Percentiles rank a stretch among this genome's conserved stretches.
These are phyloP conservation scores for Paralinhomoeus sp. DNA, from an alignment of 2,888 invertebrate species.

Conservation along the genomic window DNA sequence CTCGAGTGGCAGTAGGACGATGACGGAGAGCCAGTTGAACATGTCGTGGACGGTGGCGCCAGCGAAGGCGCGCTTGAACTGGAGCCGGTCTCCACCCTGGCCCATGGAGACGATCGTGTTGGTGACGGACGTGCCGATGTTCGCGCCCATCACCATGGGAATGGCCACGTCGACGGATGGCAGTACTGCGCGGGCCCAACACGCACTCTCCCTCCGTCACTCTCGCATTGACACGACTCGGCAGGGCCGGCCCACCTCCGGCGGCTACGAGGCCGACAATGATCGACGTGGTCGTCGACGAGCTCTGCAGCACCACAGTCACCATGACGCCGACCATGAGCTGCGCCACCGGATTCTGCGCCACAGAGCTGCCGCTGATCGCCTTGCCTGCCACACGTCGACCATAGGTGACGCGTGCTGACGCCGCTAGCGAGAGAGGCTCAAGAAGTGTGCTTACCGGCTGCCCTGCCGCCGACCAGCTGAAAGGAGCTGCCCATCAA, in stretches of 20 bases:
- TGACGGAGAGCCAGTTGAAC: slow-evolving; percentile 36
- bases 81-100: slow-evolving; percentile 18
- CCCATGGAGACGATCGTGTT: slow-evolving; percentile 32
- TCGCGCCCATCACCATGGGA: slow-evolving; percentile 35
- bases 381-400: no score
- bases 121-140: slow-evolving; percentile 34
- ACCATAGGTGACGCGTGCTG: no score
- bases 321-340: slow-evolving; percentile 36
- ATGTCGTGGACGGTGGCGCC: slow-evolving; percentile 37
- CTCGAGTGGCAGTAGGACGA: slow-evolving; percentile 34
- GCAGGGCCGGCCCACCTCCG: slow-evolving; percentile 14
- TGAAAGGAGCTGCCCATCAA: slow-evolving; percentile 27
- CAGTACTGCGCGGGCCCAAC: background rate
- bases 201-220: background rate
- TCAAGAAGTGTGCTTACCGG: background rate
- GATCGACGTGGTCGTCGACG: slow-evolving; percentile 33
- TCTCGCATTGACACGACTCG: background rate
- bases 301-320: slow-evolving; percentile 35
- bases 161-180: background rate
- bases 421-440: no score
- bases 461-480: slow-evolving; percentile 21
- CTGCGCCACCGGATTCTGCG: slow-evolving; percentile 34
- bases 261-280: slow-evolving; percentile 28
- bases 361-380: slow-evolving; percentile 10
- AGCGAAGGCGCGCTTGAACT: slow-evolving; percentile 34